Percentiles rank a stretch among this genome's conserved stretches.
Conservation (phyloP, 2,113 vertebrate species). For the Myrmecophaga tridactyla region DNA sequence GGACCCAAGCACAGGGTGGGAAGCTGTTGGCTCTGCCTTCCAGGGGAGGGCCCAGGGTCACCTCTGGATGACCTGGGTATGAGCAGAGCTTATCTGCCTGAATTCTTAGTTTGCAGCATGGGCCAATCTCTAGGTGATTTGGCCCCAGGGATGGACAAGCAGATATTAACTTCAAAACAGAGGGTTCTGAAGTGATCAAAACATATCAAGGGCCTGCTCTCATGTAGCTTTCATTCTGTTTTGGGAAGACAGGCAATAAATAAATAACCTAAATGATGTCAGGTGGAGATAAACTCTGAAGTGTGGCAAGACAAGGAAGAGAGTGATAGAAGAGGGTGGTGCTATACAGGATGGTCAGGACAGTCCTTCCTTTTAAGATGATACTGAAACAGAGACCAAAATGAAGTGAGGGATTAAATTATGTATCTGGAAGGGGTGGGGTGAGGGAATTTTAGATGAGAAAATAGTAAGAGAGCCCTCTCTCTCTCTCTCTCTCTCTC, state of each 20-base stretch:
- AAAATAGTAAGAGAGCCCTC: background rate
- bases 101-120: background rate
- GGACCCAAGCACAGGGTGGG: background rate
- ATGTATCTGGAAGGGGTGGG: background rate
- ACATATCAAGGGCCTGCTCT: background rate
- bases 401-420: background rate
- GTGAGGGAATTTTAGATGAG: background rate
- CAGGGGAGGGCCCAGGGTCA: background rate
- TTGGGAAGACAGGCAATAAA: background rate
- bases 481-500: too few relatives aligned
- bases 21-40: too few relatives aligned
- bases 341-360: background rate
- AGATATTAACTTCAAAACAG: background rate
- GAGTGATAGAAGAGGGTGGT: rapidly evolving
- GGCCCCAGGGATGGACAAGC: background rate
- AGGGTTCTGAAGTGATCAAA: background rate
- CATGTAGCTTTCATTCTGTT: background rate
- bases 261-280: background rate
- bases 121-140: background rate
- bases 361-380: background rate
- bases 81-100: too few relatives aligned
- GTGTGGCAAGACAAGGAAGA: background rate
- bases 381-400: background rate
- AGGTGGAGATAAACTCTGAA: background rate
- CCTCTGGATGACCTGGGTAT: background rate